phyloP scores from a whole-genome alignment of 1,140 invertebrate species.

The Drosophila pallidifrons region DNA sequence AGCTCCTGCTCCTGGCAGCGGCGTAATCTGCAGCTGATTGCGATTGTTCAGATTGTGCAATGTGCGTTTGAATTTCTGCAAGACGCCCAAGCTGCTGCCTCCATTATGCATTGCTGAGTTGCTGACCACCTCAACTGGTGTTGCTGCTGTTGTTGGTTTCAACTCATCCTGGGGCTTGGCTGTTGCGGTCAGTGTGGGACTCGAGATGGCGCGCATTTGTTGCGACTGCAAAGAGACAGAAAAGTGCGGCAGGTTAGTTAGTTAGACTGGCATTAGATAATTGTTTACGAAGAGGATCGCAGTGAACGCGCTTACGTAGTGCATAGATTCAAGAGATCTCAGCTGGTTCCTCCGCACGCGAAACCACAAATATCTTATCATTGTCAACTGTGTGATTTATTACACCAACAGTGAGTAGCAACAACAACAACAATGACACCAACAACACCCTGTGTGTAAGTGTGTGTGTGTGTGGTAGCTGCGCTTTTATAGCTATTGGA shows the following conservation, averaged over 20 bases:
- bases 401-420: neutral
- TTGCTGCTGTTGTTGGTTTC: slow-evolving; percentile 3
- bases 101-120: neutral
- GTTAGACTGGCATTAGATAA: neutral
- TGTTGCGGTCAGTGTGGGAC: slow-evolving; percentile 68
- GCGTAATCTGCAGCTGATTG: slow-evolving; percentile 67
- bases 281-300: neutral
- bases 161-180: slow-evolving; percentile 28
- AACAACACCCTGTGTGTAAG: neutral
- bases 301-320: slow-evolving; percentile 33
- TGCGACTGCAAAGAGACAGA: slow-evolving; percentile 59
- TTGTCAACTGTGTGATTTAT: slow-evolving; percentile 23
- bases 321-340: slow-evolving; percentile 18
- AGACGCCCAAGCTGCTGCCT: slow-evolving; percentile 84
- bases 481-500: slow-evolving; percentile 17
- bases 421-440: too few relatives aligned
- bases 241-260: neutral
- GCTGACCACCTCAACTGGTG: neutral
- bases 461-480: neutral
- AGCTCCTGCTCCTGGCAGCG: slow-evolving; percentile 39
- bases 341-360: slow-evolving; percentile 36
- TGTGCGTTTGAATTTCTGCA: slow-evolving; percentile 90
- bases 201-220: slow-evolving; percentile 80
- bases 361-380: slow-evolving; percentile 62
- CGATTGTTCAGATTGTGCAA: slow-evolving; percentile 86